Evolutionary conservation across 2,888 invertebrate species (phyloP).

Genomic region (Scelioninae gen. 1): DNA sequence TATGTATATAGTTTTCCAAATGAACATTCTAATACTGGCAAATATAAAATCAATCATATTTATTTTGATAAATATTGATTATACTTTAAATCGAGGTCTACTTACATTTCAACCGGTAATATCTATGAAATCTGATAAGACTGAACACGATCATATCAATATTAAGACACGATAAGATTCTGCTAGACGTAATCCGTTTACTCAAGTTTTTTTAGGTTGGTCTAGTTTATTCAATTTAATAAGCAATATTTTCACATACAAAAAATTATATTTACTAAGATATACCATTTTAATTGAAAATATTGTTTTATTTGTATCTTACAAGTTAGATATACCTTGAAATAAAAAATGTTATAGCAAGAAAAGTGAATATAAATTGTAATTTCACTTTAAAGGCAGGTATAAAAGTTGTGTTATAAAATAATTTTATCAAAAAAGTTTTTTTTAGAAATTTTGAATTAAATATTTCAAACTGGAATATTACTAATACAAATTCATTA

Average conservation of each 20-base stretch:
- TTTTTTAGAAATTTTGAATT: no score
- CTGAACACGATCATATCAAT: conserved; percentile 41
- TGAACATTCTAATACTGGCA: not conserved
- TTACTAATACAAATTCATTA: no score
- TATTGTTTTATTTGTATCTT: not conserved
- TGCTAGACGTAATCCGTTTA: conserved; percentile 27
- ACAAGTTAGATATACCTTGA: no score
- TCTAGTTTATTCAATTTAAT: conserved; percentile 14
- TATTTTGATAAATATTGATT: conserved; percentile 9
- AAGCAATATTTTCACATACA: not conserved
- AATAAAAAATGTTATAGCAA: no score
- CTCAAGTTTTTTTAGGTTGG: conserved; percentile 6
- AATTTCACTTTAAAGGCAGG: no score
- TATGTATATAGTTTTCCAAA: not conserved
- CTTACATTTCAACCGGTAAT: conserved; percentile 34
- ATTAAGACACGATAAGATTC: conserved; percentile 51
- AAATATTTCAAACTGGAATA: no score
- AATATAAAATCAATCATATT: conserved; percentile 25
- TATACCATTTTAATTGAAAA: not conserved
- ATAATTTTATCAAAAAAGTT: no score
- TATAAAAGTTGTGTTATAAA: no score
- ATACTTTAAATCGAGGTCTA: conserved; percentile 22
- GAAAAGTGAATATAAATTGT: no score
- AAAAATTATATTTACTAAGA: not conserved
- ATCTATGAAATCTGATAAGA: conserved; percentile 61